These are phyloP conservation scores for Dynastes grantii DNA, from an alignment of 2,888 invertebrate species.

Conservation along the genomic window DNA sequence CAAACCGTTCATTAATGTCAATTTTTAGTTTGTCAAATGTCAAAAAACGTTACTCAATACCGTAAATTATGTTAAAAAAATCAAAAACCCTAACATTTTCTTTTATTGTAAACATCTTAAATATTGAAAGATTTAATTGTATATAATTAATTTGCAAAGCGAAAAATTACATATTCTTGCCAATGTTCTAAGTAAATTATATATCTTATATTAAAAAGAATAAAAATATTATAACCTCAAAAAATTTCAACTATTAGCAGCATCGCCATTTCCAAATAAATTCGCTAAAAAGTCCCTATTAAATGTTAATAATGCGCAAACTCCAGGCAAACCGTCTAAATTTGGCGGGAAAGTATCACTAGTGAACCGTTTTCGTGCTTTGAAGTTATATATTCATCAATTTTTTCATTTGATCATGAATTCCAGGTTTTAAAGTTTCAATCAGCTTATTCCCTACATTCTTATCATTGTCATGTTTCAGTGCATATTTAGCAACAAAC, in stretches of 20 bases:
- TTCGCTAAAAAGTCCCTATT: background rate
- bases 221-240: too few species aligned
- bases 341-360: slow-evolving; percentile 34
- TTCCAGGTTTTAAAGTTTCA: slow-evolving; percentile 35
- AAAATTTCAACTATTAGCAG: too few species aligned
- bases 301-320: background rate
- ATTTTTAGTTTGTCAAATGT: slow-evolving; percentile 45
- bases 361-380: background rate
- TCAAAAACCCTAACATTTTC: slow-evolving; percentile 15
- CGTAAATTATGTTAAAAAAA: slow-evolving; percentile 17
- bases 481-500: slow-evolving; percentile 31
- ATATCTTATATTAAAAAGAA: too few species aligned
- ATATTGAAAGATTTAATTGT: too few species aligned
- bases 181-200: too few species aligned
- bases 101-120: background rate
- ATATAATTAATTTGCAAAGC: too few species aligned
- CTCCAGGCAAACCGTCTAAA: slow-evolving; percentile 3
- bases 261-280: too few species aligned
- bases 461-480: slow-evolving; percentile 24
- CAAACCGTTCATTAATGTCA: slow-evolving; percentile 48
- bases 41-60: slow-evolving; percentile 35
- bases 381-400: background rate
- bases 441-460: background rate
- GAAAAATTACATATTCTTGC: too few species aligned
- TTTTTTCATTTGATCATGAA: slow-evolving; percentile 31